Percentiles rank a stretch among this genome's conserved stretches.
Conservation (phyloP, 2,113 vertebrate genomes). For the Emydura subglobosa region DNA sequence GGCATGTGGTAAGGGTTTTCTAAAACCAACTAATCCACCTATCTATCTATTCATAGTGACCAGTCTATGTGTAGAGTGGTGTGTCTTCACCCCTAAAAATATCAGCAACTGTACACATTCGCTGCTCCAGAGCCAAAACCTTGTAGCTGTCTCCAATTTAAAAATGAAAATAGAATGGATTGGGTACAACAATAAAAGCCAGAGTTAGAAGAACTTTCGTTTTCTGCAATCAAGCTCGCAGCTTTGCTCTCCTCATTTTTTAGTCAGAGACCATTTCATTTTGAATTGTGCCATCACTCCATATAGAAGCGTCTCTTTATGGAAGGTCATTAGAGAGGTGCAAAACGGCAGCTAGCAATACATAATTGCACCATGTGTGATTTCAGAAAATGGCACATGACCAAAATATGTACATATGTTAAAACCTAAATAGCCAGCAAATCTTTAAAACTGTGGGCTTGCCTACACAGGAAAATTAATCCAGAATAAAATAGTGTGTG, state of each 20-base stretch:
- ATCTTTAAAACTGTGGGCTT: not conserved
- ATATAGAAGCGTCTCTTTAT: not conserved
- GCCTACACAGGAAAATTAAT: not conserved
- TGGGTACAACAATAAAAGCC: fast-evolving
- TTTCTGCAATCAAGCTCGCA: not conserved
- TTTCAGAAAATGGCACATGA: not conserved
- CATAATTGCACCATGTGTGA: not conserved
- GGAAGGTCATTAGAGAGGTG: not conserved
- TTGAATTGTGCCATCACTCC: not conserved
- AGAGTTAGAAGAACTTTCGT: not conserved
- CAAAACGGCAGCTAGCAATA: not conserved
- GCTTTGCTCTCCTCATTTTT: not conserved
- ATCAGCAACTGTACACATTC: fast-evolving
- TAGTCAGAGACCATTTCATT: not conserved
- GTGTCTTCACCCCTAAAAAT: not conserved
- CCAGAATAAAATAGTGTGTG: not conserved
- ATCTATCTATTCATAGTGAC: fast-evolving
- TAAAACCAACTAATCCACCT: not conserved
- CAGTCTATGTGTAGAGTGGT: not conserved
- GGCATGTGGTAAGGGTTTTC: not conserved
- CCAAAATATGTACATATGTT: not conserved
- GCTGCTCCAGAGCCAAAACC: fast-evolving
- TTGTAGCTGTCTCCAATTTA: fast-evolving
- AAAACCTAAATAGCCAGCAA: fast-evolving
- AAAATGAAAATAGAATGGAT: not conserved